phyloP scores from a whole-genome alignment of 2,113 vertebrate species.

The Odobenus rosmarus region DNA sequence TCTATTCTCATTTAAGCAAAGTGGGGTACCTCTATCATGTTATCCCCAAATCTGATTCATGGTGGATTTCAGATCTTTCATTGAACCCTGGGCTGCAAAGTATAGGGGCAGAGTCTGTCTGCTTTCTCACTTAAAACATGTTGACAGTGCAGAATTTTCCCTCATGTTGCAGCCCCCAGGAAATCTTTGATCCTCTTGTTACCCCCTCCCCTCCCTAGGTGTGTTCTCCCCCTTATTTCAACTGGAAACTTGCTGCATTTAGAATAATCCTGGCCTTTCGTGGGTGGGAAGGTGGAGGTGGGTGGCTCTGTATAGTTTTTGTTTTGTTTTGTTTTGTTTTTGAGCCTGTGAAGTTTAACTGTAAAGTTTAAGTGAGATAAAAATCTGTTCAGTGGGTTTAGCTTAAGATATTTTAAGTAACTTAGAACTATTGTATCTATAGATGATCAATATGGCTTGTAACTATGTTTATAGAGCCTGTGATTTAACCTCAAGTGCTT shows the following conservation, averaged over 20 bases:
- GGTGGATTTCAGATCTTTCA: slow-evolving; percentile 36
- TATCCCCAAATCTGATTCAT: neutral
- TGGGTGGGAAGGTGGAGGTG: neutral
- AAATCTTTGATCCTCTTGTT: neutral
- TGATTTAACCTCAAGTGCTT: slow-evolving; percentile 49
- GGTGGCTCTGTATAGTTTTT: neutral
- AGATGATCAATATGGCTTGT: slow-evolving; percentile 62
- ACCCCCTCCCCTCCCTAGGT: neutral
- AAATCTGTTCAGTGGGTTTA: slow-evolving; percentile 38
- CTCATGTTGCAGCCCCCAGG: neutral
- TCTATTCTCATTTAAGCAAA: neutral
- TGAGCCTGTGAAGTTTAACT: neutral
- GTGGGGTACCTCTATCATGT: neutral
- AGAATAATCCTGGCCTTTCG: neutral
- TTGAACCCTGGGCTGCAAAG: slow-evolving; percentile 30
- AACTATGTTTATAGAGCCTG: slow-evolving; percentile 31
- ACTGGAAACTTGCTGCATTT: slow-evolving; percentile 25
- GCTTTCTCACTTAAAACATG: slow-evolving; percentile 49
- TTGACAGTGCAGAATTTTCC: slow-evolving; percentile 60
- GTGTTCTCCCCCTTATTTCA: neutral
- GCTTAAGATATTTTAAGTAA: slow-evolving; percentile 61
- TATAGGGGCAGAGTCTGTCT: neutral
- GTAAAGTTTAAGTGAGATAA: slow-evolving; percentile 9
- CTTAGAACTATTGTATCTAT: neutral
- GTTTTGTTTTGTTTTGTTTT: neutral